phyloP scores from a whole-genome alignment of 2,888 invertebrate genomes.

The Colostygia pectinataria region DNA sequence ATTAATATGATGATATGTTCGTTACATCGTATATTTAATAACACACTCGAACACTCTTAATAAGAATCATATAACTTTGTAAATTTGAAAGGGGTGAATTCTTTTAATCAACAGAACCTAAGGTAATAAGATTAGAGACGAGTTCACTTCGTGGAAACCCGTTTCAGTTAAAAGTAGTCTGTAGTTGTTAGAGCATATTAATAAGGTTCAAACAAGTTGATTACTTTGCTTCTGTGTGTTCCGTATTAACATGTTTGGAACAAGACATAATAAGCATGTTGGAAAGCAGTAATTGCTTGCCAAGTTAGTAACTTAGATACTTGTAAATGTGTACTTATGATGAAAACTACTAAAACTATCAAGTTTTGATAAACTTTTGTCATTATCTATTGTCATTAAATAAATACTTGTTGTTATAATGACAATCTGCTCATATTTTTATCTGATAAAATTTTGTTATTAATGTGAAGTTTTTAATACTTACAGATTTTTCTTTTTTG shows the following conservation, averaged over 20 bases:
- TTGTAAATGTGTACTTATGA: neutral
- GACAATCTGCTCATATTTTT: no score
- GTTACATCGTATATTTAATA: no score
- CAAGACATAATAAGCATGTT: conserved; percentile 53
- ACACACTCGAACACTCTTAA: no score
- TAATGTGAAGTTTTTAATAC: no score
- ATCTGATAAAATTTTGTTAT: no score
- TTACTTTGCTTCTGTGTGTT: conserved; percentile 41
- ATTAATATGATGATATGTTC: no score
- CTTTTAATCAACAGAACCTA: no score
- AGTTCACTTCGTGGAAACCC: conserved; percentile 29
- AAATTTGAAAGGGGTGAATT: no score
- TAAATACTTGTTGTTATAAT: no score
- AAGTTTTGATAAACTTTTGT: conserved; percentile 12
- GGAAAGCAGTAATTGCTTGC: conserved; percentile 57
- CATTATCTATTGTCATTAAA: conserved; percentile 10
- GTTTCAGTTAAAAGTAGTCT: conserved; percentile 33
- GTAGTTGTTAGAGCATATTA: conserved; percentile 43
- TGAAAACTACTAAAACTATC: neutral
- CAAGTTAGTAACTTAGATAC: conserved; percentile 37
- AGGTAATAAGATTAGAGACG: neutral
- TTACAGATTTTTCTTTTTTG: no score
- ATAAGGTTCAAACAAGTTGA: conserved; percentile 42
- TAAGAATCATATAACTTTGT: no score
- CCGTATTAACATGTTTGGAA: conserved; percentile 46